Percentiles rank a stretch among this genome's conserved stretches.
phyloP scores from a whole-genome alignment of 92 coral and sea anemone genomes.

The Micromussa lordhowensis region DNA sequence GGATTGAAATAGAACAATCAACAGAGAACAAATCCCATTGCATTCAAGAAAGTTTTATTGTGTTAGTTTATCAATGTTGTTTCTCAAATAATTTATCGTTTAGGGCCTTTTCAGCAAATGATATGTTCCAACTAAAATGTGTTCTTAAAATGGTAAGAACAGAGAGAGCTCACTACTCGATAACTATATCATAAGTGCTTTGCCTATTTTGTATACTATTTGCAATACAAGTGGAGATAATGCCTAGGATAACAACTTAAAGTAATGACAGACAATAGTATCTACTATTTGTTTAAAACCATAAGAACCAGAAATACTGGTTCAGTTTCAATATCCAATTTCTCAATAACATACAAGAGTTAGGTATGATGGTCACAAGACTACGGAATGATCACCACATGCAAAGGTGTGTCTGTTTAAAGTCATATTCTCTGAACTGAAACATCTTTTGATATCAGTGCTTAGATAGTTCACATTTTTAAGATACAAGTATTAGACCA shows the following conservation, averaged over 20 bases:
- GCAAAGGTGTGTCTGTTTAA: not conserved
- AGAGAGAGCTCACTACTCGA: not conserved
- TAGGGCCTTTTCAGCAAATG: not conserved
- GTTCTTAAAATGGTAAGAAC: not conserved
- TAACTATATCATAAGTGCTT: not conserved
- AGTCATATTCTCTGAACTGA: not conserved
- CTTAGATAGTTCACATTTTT: no score
- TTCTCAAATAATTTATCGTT: no score
- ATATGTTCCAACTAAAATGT: not conserved
- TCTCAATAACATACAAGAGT: not conserved
- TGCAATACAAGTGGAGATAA: not conserved
- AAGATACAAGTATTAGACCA: no score
- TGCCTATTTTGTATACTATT: not conserved
- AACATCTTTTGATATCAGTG: no score
- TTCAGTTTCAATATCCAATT: not conserved
- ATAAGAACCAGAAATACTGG: not conserved
- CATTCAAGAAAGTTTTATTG: not conserved
- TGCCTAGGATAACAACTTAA: not conserved
- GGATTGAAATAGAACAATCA: not conserved
- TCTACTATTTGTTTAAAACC: not conserved
- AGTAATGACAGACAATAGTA: not conserved
- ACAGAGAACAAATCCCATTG: not conserved
- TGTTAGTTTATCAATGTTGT: not conserved
- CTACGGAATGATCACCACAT: no score
- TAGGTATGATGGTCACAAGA: not conserved